Percentiles rank a stretch among this genome's conserved stretches.
These are phyloP conservation scores for Zalophus californianus DNA, from an alignment of 2,797 vertebrate genomes.

Conservation along the genomic window DNA sequence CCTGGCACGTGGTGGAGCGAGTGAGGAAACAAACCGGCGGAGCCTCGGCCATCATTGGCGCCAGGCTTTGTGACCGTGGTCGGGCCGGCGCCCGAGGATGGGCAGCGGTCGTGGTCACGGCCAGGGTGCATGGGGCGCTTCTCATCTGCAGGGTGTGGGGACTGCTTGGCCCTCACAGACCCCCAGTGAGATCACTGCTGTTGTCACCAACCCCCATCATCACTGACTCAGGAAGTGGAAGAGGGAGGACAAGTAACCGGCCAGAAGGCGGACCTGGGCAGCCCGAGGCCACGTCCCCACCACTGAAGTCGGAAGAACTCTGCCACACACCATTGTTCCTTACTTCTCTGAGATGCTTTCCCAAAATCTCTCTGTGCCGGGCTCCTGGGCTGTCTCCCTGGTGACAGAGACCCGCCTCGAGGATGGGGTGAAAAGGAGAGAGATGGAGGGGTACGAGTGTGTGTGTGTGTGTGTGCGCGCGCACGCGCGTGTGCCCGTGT, in stretches of 20 bases:
- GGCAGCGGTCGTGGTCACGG: rapidly evolving
- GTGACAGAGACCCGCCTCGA: background rate
- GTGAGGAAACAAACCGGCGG: background rate
- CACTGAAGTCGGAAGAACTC: background rate
- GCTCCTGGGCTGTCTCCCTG: background rate
- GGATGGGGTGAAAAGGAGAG: background rate
- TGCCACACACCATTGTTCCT: rapidly evolving
- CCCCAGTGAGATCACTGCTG: background rate
- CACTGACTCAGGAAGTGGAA: background rate
- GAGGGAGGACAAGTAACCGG: background rate
- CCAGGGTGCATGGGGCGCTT: rapidly evolving
- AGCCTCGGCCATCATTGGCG: rapidly evolving
- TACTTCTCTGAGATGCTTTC: background rate
- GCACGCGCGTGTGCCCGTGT: no score
- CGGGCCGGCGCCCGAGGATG: rapidly evolving
- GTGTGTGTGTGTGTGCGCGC: rapidly evolving
- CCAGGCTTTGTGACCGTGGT: background rate
- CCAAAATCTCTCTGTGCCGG: background rate
- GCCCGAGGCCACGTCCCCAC: background rate
- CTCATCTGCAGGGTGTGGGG: background rate
- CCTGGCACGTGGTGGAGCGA: background rate
- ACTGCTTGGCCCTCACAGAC: background rate
- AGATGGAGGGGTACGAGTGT: background rate
- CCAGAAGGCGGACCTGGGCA: background rate
- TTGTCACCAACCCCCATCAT: background rate